Percentiles rank a stretch among this genome's conserved stretches.
Conservation (phyloP, 1,140 invertebrate genomes). For the Cherax destructor region DNA sequence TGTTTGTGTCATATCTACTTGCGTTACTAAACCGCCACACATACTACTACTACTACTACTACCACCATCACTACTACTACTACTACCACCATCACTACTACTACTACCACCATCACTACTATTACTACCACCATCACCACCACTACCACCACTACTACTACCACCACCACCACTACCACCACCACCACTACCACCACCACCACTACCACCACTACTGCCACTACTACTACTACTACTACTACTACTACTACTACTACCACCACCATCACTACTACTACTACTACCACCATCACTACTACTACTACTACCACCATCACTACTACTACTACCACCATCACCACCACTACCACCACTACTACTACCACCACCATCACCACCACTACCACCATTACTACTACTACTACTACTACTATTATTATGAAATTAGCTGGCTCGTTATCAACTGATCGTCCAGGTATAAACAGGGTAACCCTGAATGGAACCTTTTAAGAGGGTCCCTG, state of each 20-base stretch:
- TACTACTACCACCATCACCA: not conserved
- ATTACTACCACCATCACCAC: no score
- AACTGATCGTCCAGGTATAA: no score
- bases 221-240: conserved; percentile 15
- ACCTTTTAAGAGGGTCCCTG: no score
- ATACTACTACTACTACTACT: no score
- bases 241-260: conserved; percentile 16
- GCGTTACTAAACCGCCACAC: no score
- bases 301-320: not conserved
- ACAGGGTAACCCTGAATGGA: no score
- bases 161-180: not conserved
- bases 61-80: no score
- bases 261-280: not conserved
- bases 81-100: no score
- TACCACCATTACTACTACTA: not conserved
- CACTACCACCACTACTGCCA: not conserved
- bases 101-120: no score
- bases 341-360: not conserved
- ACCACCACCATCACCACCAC: not conserved
- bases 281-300: not conserved
- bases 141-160: no score
- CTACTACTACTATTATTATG: not conserved
- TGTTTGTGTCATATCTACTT: no score
- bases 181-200: not conserved
- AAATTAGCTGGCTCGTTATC: not conserved